phyloP scores from a whole-genome alignment of 2,888 invertebrate species.

The Nephrotoma flavescens region DNA sequence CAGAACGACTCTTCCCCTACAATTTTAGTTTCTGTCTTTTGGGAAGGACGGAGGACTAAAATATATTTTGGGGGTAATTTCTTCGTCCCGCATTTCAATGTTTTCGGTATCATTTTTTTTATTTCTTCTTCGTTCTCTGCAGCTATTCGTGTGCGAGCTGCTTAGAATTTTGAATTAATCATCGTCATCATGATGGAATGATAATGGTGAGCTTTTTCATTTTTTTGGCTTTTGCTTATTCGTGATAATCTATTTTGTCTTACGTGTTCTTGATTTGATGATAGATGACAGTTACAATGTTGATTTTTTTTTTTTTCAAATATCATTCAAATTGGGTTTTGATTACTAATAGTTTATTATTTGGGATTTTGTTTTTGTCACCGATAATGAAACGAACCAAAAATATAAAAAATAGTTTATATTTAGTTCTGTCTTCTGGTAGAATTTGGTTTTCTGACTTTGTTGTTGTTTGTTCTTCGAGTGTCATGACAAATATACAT shows the following conservation, averaged over 20 bases:
- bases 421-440: neutral
- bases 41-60: neutral
- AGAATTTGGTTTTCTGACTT: no score
- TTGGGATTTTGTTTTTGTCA: neutral
- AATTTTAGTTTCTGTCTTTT: neutral
- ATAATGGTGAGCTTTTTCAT: neutral
- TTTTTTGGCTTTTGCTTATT: neutral
- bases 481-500: neutral
- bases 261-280: neutral
- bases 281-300: neutral
- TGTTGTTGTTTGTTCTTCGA: neutral
- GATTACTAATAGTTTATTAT: neutral
- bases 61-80: neutral
- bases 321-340: neutral
- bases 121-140: neutral
- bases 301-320: neutral
- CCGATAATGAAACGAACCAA: neutral
- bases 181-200: neutral
- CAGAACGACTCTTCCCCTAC: neutral
- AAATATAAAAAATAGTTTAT: neutral
- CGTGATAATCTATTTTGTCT: neutral
- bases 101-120: neutral
- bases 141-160: neutral
- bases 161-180: neutral
- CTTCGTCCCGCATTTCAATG: neutral